phyloP scores from a whole-genome alignment of 1,140 invertebrate genomes.

The Drosophila orosa region DNA sequence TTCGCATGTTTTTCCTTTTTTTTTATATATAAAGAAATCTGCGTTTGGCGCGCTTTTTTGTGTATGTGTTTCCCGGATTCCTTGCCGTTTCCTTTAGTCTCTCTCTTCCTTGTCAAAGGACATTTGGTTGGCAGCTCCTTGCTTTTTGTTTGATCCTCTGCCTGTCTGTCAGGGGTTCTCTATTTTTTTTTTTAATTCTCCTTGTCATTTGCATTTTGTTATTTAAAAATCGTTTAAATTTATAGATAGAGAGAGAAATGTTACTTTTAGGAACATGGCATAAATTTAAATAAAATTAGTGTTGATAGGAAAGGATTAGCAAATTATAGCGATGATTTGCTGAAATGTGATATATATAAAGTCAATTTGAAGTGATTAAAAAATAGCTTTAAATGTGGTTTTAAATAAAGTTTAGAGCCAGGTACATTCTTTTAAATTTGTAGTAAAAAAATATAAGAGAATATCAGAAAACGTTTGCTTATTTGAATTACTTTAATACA shows the following conservation, averaged over 20 bases:
- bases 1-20: constrained; percentile 7
- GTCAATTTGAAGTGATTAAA: background rate
- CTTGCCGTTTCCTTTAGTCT: constrained; percentile 20
- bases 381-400: background rate
- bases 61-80: constrained; percentile 27
- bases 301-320: background rate
- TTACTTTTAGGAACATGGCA: background rate
- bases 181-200: constrained; percentile 12
- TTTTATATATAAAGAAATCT: constrained; percentile 20
- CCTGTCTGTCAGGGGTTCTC: constrained; percentile 9
- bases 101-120: constrained; percentile 28
- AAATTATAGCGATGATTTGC: background rate
- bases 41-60: constrained; percentile 70
- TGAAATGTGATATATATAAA: constrained; percentile 10
- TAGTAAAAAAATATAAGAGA: no score
- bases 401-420: background rate
- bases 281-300: constrained; percentile 7
- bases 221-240: constrained; percentile 14
- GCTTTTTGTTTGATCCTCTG: constrained; percentile 21
- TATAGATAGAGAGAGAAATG: background rate
- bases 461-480: no score
- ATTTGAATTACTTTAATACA: background rate
- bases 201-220: constrained; percentile 40
- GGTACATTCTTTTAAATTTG: background rate
- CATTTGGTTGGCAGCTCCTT: constrained; percentile 21